Evolutionary conservation across 2,113 vertebrate species (phyloP).

Genomic region (Myotis lucifugus): DNA sequence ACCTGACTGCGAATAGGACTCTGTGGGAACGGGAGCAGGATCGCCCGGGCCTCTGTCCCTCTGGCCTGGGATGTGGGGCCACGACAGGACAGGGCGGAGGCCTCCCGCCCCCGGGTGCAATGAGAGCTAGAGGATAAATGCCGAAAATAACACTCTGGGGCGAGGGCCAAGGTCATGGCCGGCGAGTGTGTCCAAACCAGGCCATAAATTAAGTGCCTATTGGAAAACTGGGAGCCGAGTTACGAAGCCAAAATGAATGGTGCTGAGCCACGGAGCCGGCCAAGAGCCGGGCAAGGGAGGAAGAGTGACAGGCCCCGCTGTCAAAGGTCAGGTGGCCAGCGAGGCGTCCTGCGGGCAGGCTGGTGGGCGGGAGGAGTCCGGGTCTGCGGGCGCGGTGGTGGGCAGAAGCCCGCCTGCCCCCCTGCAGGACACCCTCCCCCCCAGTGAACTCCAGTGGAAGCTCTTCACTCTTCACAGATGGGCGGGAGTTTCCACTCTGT

Average conservation of each 20-base stretch:
- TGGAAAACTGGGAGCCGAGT: constrained; percentile 22
- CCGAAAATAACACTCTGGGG: constrained; percentile 66
- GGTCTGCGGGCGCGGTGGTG: fast-evolving
- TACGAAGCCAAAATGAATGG: not conserved
- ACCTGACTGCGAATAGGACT: fast-evolving
- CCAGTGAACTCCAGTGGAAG: not conserved
- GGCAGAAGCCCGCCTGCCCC: not conserved
- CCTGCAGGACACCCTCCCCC: not conserved
- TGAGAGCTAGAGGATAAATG: not conserved
- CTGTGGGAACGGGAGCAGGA: too few species aligned
- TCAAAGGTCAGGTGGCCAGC: not conserved
- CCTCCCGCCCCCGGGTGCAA: not conserved
- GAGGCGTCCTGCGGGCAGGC: not conserved
- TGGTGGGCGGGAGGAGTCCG: fast-evolving
- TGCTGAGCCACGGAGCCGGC: not conserved
- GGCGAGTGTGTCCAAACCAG: not conserved
- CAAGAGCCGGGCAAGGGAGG: not conserved
- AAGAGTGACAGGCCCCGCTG: fast-evolving
- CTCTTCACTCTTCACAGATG: not conserved
- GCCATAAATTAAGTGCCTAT: constrained; percentile 61
- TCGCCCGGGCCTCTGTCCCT: not conserved
- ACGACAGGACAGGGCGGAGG: not conserved
- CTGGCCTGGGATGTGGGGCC: not conserved
- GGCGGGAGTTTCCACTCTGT: not conserved
- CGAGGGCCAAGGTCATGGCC: constrained; percentile 68